Evolutionary conservation across 1,140 invertebrate species (phyloP).

Genomic region (Dreissena polymorpha): DNA sequence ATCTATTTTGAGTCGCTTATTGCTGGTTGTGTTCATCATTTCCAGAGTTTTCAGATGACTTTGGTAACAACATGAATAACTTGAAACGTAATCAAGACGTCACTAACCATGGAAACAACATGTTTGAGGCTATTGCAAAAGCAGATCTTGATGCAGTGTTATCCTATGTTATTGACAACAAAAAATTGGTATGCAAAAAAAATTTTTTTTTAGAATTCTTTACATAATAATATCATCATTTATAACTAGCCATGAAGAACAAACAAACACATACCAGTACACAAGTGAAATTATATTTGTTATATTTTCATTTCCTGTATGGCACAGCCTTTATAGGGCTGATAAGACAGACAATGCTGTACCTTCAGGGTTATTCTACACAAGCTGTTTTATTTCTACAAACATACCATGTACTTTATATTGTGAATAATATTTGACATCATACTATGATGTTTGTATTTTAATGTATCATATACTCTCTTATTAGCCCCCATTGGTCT

Average conservation of each 20-base stretch:
- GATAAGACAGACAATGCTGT: too few relatives aligned
- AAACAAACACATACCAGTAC: neutral
- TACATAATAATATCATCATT: neutral
- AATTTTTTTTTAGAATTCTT: neutral
- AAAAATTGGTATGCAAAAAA: slow-evolving; percentile 21
- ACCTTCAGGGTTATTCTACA: too few relatives aligned
- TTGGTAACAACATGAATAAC: slow-evolving; percentile 21
- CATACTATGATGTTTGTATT: too few relatives aligned
- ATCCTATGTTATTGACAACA: neutral
- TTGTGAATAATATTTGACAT: too few relatives aligned
- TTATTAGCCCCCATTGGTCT: too few relatives aligned
- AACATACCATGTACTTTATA: too few relatives aligned
- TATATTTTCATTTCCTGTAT: neutral
- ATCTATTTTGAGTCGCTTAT: too few relatives aligned
- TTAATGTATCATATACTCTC: too few relatives aligned
- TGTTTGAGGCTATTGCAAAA: slow-evolving; percentile 45
- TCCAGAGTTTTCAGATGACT: slow-evolving; percentile 46
- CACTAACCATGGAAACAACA: slow-evolving; percentile 7
- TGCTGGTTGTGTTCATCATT: neutral
- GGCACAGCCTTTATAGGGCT: neutral
- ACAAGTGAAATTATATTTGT: neutral
- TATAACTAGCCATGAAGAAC: neutral
- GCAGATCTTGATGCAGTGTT: slow-evolving; percentile 25
- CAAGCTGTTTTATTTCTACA: too few relatives aligned
- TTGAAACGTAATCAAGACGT: slow-evolving; percentile 31